phyloP scores from a whole-genome alignment of 2,888 invertebrate genomes.

The Dynastes tityus region DNA sequence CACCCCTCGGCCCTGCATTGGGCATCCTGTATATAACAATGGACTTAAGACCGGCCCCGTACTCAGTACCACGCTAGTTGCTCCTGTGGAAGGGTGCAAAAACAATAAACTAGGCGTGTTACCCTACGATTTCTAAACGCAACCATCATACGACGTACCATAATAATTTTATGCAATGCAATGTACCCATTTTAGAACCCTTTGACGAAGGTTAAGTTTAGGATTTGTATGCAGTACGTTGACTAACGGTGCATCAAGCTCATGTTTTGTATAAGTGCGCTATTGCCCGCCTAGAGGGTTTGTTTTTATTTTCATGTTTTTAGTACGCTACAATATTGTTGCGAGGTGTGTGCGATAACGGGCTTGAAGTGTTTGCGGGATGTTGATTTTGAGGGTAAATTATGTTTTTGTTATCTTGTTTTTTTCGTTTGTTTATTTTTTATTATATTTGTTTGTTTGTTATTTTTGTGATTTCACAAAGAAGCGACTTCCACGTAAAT shows the following conservation, averaged over 20 bases:
- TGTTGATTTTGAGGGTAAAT: constrained; percentile 41
- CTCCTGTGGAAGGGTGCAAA: constrained; percentile 61
- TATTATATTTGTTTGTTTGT: constrained; percentile 7
- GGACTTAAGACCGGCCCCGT: constrained; percentile 62
- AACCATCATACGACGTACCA: constrained; percentile 21
- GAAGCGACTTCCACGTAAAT: neutral
- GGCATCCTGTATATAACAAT: constrained; percentile 60
- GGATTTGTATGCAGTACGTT: constrained; percentile 35
- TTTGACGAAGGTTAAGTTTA: constrained; percentile 28
- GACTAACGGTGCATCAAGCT: constrained; percentile 28
- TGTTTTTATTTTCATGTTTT: constrained; percentile 25
- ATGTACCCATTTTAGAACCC: constrained; percentile 5
- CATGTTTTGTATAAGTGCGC: constrained; percentile 17
- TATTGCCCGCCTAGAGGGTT: constrained; percentile 7
- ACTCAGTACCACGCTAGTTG: constrained; percentile 41
- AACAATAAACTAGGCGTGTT: constrained; percentile 65
- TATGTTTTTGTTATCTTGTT: constrained; percentile 31
- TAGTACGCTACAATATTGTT: constrained; percentile 6
- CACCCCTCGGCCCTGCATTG: constrained; percentile 63
- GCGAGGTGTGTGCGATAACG: constrained; percentile 17
- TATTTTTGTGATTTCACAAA: neutral
- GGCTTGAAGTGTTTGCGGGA: constrained; percentile 19
- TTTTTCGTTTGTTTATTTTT: neutral
- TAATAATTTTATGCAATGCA: constrained; percentile 39
- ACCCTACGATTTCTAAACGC: constrained; percentile 19